Percentiles rank a stretch among this genome's conserved stretches.
phyloP scores from a whole-genome alignment of 1,140 invertebrate genomes.

The Gryon sp. region DNA sequence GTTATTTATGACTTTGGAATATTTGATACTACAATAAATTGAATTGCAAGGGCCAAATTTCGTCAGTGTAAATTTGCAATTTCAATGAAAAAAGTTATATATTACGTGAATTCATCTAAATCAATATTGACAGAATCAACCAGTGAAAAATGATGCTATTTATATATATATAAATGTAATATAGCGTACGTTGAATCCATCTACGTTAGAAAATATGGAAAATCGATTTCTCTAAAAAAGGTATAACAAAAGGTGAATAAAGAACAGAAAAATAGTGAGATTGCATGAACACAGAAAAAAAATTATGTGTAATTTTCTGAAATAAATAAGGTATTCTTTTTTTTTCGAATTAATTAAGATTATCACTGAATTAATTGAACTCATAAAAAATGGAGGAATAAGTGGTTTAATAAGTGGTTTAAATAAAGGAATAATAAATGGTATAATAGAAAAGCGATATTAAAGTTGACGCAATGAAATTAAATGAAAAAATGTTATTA shows the following conservation, averaged over 20 bases:
- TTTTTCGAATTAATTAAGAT: slow-evolving; percentile 1
- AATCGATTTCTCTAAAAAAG: too few relatives aligned
- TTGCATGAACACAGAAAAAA: too few relatives aligned
- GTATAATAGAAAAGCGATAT: not conserved
- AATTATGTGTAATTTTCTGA: not conserved
- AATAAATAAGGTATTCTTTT: not conserved
- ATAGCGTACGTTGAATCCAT: slow-evolving; percentile 9
- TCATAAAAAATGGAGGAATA: slow-evolving; percentile 3
- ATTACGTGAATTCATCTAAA: slow-evolving; percentile 21
- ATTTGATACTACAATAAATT: slow-evolving; percentile 20
- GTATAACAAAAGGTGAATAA: too few relatives aligned
- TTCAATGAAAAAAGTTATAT: slow-evolving; percentile 12
- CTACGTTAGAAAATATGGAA: not conserved
- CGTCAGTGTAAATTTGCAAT: slow-evolving; percentile 33
- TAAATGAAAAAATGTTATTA: slow-evolving; percentile 37
- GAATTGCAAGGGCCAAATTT: slow-evolving; percentile 16
- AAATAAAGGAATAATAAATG: too few relatives aligned
- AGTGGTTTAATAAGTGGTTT: too few relatives aligned
- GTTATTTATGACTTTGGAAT: slow-evolving; percentile 35
- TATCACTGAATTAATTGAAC: slow-evolving; percentile 1
- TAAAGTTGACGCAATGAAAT: slow-evolving; percentile 15
- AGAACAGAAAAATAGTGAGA: too few relatives aligned
- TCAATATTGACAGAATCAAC: slow-evolving; percentile 10
- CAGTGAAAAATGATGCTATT: slow-evolving; percentile 19
- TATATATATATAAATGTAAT: slow-evolving; percentile 15